These are phyloP conservation scores for Argyra leucocephala DNA, from an alignment of 2,888 invertebrate genomes.

Conservation along the genomic window DNA sequence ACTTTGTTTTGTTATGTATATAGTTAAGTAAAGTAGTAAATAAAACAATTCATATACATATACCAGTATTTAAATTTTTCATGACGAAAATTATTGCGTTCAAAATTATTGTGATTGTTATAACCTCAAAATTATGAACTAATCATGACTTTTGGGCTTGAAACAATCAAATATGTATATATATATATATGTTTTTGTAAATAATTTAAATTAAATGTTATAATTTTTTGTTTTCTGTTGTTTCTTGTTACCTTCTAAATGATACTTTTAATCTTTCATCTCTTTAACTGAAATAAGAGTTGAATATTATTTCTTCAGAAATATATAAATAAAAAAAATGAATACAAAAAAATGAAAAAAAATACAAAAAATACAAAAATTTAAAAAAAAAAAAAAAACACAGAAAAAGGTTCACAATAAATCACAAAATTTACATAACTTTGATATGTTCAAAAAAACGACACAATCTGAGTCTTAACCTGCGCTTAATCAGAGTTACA, in stretches of 20 bases:
- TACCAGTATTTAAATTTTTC: too few relatives aligned
- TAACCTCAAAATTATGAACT: too few relatives aligned
- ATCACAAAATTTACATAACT: slow-evolving; percentile 6
- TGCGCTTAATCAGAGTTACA: not conserved
- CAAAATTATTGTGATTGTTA: too few relatives aligned
- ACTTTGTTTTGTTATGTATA: too few relatives aligned
- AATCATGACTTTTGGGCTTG: too few relatives aligned
- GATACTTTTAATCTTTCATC: slow-evolving; percentile 4
- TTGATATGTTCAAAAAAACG: slow-evolving; percentile 3
- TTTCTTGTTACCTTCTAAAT: not conserved
- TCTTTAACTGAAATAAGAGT: not conserved
- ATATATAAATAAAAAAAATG: not conserved
- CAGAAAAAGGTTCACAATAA: not conserved
- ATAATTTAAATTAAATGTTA: not conserved
- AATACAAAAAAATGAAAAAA: not conserved
- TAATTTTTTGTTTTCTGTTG: not conserved
- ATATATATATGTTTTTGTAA: not conserved
- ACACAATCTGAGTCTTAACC: slow-evolving; percentile 1
- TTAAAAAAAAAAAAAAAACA: not conserved
- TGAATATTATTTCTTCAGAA: not conserved
- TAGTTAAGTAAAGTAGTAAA: too few relatives aligned
- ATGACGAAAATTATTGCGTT: too few relatives aligned
- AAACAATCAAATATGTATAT: not conserved
- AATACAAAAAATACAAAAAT: not conserved
- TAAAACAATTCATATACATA: too few relatives aligned